Conservation (phyloP, 2,113 vertebrate species). For the Microcebus jonahi region DNA sequence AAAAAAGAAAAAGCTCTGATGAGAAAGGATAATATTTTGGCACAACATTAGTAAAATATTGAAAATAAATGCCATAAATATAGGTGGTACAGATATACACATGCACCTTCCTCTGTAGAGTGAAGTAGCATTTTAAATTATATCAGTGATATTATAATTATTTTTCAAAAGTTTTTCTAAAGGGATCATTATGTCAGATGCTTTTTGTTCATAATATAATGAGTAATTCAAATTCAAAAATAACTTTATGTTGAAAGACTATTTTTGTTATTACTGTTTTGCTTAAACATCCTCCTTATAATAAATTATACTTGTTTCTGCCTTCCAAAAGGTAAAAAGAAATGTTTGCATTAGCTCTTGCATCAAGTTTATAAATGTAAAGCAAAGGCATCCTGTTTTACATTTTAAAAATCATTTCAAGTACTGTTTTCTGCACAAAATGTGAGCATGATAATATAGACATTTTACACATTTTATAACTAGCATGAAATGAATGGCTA, state of each 20-base stretch:
- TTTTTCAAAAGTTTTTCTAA: conserved; percentile 28
- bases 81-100: neutral
- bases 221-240: conserved; percentile 41
- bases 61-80: neutral
- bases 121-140: conserved; percentile 36
- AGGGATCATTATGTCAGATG: neutral
- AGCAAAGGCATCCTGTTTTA: conserved; percentile 8
- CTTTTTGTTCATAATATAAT: neutral
- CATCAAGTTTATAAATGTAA: neutral
- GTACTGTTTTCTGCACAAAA: conserved; percentile 7
- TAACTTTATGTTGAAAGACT: neutral
- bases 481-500: neutral
- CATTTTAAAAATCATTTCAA: conserved; percentile 42
- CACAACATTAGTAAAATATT: conserved; percentile 11
- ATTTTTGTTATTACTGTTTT: conserved; percentile 36
- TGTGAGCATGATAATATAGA: neutral
- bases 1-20: neutral
- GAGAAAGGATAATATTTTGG: conserved; percentile 35
- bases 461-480: neutral
- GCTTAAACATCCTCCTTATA: neutral
- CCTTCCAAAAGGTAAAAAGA: neutral
- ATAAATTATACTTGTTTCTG: neutral
- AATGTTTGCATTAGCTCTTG: neutral
- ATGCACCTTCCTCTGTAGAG: neutral
- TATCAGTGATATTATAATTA: conserved; percentile 2